These are phyloP conservation scores for Eunapius fragilis DNA, from an alignment of 37 sponge, comb jelly and placozoan genomes.

Conservation along the genomic window DNA sequence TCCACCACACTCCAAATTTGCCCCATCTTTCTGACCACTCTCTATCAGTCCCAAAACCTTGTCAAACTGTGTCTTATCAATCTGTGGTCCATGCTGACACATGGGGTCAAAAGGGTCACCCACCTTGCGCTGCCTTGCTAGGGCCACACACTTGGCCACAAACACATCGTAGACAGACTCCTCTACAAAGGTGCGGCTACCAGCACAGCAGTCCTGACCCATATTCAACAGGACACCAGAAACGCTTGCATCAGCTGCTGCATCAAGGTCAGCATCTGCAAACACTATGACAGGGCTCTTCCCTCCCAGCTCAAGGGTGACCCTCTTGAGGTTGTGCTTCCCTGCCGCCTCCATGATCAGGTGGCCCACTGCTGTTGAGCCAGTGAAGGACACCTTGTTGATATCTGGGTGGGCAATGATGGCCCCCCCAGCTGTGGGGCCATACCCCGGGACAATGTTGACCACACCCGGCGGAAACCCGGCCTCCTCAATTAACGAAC, in stretches of 20 bases:
- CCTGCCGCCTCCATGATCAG: conserved; percentile 86
- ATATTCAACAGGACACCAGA: conserved; percentile 85
- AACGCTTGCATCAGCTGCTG: conserved; percentile 77
- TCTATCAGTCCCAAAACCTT: conserved; percentile 89
- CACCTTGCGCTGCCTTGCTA: conserved; percentile 63
- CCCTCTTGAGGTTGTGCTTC: conserved; percentile 80
- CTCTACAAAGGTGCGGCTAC: conserved; percentile 80
- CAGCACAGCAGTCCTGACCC: conserved; percentile 93
- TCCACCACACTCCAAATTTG: conserved; percentile 86
- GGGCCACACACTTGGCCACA: conserved; percentile 73
- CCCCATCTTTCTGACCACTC: conserved; percentile 85
- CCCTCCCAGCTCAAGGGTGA: conserved; percentile 94
- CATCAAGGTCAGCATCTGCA: conserved; percentile 85
- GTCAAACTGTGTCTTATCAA: conserved; percentile 84
- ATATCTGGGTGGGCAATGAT: conserved; percentile 79
- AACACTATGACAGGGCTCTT: conserved; percentile 92
- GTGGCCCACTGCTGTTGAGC: conserved; percentile 92
- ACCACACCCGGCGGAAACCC: conserved; percentile 94
- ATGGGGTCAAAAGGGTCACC: conserved; percentile 75
- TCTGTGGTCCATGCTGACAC: conserved; percentile 85
- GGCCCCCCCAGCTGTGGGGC: conserved; percentile 91
- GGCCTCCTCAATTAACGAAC: conserved; percentile 77
- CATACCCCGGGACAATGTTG: conserved; percentile 86
- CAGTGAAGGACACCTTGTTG: conserved; percentile 91
- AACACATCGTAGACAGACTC: conserved; percentile 92